Evolutionary conservation across 2,888 invertebrate species (phyloP), one percentile per base, ranked within the genome.

Genomic region (Gibbula magus): DNA sequence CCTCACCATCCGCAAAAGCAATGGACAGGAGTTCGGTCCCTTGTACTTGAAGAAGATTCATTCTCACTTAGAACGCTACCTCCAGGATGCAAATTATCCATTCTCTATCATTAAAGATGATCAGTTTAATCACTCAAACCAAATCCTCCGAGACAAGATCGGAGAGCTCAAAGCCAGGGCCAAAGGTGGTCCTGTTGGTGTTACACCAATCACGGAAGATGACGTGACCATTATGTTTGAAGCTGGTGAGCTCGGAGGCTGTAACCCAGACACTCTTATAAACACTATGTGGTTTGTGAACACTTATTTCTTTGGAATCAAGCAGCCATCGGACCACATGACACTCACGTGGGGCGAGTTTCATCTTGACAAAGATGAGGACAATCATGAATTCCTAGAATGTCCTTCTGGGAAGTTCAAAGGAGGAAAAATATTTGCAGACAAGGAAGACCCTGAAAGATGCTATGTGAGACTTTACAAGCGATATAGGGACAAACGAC

Each of bases 211-310:
- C 1, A 75, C 75, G 2, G 75, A 75, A 25, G 75, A 75, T 4
- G 75, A 75, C 25, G 53, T 75, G 25, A 29, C 51, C 8, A 52
- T 75, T 18, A 52, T 75, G 52, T 75, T 75, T 75, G 75, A 51
- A 52, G 75, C 75, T 51, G 75, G 53, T 45, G 52, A 75, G 52
- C 51, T 75, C 3, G 75, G 75, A 5, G 75, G 53, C 2, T 51
- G 52, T 20, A 75, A 75, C 29, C 75, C 75, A 52, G 75, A 75
- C 75, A 52, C 75, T n/a, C 52, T 75, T 18, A 22, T 75, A 22
- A 75, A 75, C 75, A 75, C 75, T 25, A 75, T 75, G 75, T 75
- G 75, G 75, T 75, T 75, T 52, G 53, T 75, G 52, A 75, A 75
- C 75, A 75, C 10, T 51, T 75, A 52, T n/a, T 75, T 75, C 75